phyloP scores from a whole-genome alignment of 2,113 vertebrate genomes.

The Rattus rattus region DNA sequence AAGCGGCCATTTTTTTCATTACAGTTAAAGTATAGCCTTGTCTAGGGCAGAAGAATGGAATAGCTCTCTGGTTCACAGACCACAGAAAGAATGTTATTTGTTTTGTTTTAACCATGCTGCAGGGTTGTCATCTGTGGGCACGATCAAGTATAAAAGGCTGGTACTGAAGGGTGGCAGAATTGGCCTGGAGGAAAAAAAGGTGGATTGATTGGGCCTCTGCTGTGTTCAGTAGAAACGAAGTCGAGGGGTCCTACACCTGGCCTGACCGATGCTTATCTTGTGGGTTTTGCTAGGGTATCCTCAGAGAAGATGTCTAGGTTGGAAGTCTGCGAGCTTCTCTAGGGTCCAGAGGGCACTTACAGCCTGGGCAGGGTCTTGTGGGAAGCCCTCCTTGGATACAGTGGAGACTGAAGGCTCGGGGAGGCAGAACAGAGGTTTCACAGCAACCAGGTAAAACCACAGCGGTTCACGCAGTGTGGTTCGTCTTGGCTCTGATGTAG shows the following conservation, averaged over 20 bases:
- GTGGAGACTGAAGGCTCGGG: not conserved
- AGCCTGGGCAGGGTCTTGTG: not conserved
- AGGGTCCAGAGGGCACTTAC: not conserved
- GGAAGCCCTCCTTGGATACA: not conserved
- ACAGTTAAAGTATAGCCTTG: not conserved
- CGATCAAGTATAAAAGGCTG: not conserved
- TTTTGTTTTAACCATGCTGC: constrained; percentile 6
- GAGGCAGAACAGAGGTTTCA: not conserved
- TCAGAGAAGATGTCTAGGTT: not conserved
- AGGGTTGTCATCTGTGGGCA: not conserved
- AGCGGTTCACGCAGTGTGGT: not conserved
- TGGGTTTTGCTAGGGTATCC: not conserved
- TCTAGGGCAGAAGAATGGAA: not conserved
- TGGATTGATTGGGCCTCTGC: no score
- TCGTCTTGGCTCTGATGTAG: accelerated
- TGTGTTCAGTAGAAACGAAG: not conserved
- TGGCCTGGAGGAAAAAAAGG: not conserved
- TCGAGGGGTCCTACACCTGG: not conserved
- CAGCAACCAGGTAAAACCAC: not conserved
- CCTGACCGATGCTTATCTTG: not conserved
- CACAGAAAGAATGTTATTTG: not conserved
- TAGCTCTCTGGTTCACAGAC: not conserved
- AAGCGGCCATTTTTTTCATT: constrained; percentile 4
- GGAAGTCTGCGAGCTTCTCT: not conserved
- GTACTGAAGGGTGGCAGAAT: not conserved